These are phyloP conservation scores for Pteropus rufus DNA, from an alignment of 2,797 vertebrate species.

Conservation along the genomic window DNA sequence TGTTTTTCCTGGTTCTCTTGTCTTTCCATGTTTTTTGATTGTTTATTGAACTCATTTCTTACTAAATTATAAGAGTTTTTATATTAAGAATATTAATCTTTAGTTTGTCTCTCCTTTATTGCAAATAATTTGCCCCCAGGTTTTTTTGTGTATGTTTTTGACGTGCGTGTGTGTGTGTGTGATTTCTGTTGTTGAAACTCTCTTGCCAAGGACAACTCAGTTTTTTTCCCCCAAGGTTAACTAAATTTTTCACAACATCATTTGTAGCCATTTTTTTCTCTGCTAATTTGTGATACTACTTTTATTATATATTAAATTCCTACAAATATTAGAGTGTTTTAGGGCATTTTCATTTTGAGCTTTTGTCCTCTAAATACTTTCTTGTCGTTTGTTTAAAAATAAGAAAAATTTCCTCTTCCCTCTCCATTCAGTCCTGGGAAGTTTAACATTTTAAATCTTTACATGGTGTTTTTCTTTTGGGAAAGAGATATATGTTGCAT, in stretches of 20 bases:
- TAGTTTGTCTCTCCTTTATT: not conserved
- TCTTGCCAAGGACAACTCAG: not conserved
- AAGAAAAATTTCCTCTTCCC: not conserved
- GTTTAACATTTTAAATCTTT: not conserved
- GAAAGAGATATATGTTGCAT: not conserved
- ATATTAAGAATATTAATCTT: constrained; percentile 17
- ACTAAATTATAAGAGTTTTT: not conserved
- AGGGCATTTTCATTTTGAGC: not conserved
- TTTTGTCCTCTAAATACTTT: not conserved
- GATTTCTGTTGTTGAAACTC: not conserved
- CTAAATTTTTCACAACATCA: not conserved
- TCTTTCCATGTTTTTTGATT: not conserved
- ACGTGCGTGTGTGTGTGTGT: not conserved
- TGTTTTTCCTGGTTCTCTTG: not conserved
- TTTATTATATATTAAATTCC: not conserved
- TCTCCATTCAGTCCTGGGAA: not conserved
- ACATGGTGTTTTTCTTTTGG: not conserved
- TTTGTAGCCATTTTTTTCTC: not conserved
- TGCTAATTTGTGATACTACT: not conserved
- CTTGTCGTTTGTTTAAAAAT: constrained; percentile 14
- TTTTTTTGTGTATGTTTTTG: not conserved
- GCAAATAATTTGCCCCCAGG: not conserved
- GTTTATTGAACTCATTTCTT: not conserved
- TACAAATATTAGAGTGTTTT: not conserved
- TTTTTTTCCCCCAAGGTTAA: not conserved